A percentile compares a stretch with the other conserved stretches of the same genome.
phyloP scores from a whole-genome alignment of 2,888 invertebrate genomes.

The Buathra laborator region DNA sequence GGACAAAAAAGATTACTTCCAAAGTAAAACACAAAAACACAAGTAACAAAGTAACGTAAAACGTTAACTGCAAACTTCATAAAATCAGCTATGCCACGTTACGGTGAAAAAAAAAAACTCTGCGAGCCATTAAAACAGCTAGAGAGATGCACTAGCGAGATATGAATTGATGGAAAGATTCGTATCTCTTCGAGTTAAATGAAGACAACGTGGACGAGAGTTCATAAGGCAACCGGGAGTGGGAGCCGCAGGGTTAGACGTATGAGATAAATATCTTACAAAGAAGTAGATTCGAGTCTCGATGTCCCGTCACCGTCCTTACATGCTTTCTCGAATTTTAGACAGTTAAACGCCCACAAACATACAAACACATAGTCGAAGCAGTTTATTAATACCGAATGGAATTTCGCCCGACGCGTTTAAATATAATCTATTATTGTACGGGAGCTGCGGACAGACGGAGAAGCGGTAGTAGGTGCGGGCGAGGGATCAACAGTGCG shows the following conservation, averaged over 20 bases:
- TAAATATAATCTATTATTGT: conserved; percentile 66
- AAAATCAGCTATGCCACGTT: conserved; percentile 26
- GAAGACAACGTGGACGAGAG: conserved; percentile 3
- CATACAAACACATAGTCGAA: background rate
- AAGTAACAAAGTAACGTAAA: conserved; percentile 29
- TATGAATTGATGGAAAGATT: conserved; percentile 25
- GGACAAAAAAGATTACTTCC: background rate
- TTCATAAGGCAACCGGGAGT: background rate
- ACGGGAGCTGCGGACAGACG: conserved; percentile 33
- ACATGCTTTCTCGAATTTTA: background rate
- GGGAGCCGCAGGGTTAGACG: background rate
- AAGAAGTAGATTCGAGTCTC: conserved; percentile 10
- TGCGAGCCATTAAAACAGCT: conserved; percentile 14
- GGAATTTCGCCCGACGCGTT: conserved; percentile 64
- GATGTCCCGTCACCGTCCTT: conserved; percentile 2
- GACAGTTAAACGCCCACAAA: background rate
- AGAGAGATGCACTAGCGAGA: background rate
- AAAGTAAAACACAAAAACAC: conserved; percentile 9
- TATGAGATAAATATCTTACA: background rate
- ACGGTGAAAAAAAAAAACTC: background rate
- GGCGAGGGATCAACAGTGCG: background rate
- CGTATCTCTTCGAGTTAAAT: conserved; percentile 24
- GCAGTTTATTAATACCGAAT: conserved; percentile 62
- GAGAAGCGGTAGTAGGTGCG: background rate
- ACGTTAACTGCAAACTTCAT: conserved; percentile 51